Percentiles rank a stretch among this genome's conserved stretches.
Evolutionary conservation across 2,888 invertebrate species (phyloP).

Genomic region (Nycteola revayana): DNA sequence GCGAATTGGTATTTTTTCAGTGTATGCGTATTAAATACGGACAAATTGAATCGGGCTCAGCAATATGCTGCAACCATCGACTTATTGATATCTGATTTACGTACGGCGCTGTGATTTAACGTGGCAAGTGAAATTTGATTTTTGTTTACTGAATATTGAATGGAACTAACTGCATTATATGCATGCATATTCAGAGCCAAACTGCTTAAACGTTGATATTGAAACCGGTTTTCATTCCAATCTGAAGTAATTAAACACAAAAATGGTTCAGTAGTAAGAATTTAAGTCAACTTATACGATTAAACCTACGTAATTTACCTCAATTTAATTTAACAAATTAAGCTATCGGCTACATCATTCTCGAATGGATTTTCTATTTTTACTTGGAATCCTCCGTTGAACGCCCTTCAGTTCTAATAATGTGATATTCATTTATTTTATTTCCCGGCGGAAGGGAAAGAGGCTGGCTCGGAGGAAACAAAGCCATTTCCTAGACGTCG

Average conservation of each 20-base stretch:
- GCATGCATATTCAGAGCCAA: no score
- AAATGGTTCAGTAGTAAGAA: neutral
- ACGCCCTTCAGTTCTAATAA: constrained; percentile 37
- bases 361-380: constrained; percentile 50
- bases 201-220: no score
- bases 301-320: constrained; percentile 45
- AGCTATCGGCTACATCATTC: constrained; percentile 44
- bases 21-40: constrained; percentile 27
- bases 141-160: no score
- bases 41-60: constrained; percentile 27
- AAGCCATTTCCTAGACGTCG: constrained; percentile 68
- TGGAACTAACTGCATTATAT: no score
- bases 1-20: constrained; percentile 26
- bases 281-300: constrained; percentile 41
- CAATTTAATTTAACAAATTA: constrained; percentile 56
- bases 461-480: constrained; percentile 63
- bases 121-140: neutral
- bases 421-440: constrained; percentile 71
- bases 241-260: no score
- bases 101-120: constrained; percentile 10
- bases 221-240: no score
- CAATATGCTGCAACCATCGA: constrained; percentile 2
- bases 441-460: constrained; percentile 62
- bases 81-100: constrained; percentile 18
- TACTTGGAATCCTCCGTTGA: constrained; percentile 38